Percentiles rank a stretch among this genome's conserved stretches.
Conservation (phyloP, 2,113 vertebrate genomes). For the Polyodon spathula region DNA sequence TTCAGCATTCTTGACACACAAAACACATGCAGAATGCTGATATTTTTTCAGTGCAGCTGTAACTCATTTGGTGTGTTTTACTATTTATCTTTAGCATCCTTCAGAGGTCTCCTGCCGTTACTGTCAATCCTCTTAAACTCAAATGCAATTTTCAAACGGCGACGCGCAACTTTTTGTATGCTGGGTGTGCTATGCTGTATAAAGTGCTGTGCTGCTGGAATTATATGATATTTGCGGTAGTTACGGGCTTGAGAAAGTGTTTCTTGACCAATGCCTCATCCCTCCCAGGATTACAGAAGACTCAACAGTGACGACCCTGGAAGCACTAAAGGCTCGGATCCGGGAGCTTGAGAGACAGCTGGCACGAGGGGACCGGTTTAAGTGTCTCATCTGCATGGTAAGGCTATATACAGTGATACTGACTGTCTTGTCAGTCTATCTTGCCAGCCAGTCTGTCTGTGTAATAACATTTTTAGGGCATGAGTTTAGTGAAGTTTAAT, state of each 20-base stretch:
- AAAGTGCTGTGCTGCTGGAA: neutral
- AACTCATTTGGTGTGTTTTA: too few species aligned
- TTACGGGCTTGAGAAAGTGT: neutral
- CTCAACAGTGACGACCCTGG: constrained; percentile 91
- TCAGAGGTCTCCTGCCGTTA: too few species aligned
- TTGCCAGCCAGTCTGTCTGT: neutral
- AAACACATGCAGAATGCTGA: too few species aligned
- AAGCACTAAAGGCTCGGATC: constrained; percentile 96
- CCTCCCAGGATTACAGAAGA: constrained; percentile 89
- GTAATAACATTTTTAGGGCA: too few species aligned
- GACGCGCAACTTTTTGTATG: constrained; percentile 1
- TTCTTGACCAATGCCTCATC: neutral
- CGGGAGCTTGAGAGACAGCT: constrained; percentile 96
- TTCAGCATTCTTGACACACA: too few species aligned
- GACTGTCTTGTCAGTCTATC: too few species aligned
- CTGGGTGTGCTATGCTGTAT: constrained; percentile 19
- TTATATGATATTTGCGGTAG: neutral
- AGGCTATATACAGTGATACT: constrained; percentile 35
- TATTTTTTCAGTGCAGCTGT: too few species aligned
- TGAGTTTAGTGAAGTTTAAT: too few species aligned
- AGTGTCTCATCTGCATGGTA: constrained; percentile 99
- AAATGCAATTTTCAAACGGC: too few species aligned
- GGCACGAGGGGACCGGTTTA: constrained; percentile 93
- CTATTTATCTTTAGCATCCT: too few species aligned
- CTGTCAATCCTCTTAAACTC: too few species aligned